Evolutionary conservation across 1,140 invertebrate species (phyloP).

Genomic region (Drosophila repletoides): DNA sequence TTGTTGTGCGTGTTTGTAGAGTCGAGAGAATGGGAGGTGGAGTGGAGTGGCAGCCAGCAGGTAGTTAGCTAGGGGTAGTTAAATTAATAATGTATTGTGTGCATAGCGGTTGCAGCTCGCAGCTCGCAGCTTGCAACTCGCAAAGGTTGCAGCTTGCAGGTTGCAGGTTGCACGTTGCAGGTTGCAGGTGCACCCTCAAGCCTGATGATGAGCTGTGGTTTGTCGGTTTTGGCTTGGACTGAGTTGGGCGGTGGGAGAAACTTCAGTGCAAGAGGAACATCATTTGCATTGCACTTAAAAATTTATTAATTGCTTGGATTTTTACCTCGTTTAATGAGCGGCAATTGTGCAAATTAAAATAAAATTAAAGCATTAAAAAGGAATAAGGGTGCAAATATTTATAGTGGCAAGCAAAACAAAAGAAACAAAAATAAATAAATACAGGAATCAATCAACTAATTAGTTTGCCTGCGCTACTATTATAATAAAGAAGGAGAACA

Average conservation of each 20-base stretch:
- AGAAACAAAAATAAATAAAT: no score
- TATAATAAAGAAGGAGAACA: no score
- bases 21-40: background rate
- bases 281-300: slow-evolving; percentile 73
- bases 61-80: slow-evolving; percentile 24
- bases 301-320: slow-evolving; percentile 78
- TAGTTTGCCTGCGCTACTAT: background rate
- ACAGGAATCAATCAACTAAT: slow-evolving; percentile 12
- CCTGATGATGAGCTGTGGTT: slow-evolving; percentile 28
- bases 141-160: no score
- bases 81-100: slow-evolving; percentile 79
- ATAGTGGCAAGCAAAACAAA: slow-evolving; percentile 7
- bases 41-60: background rate
- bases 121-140: no score
- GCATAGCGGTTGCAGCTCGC: slow-evolving; percentile 72
- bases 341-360: slow-evolving; percentile 53
- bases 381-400: background rate
- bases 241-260: no score
- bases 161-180: no score
- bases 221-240: slow-evolving; percentile 39
- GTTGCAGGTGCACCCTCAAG: slow-evolving; percentile 34
- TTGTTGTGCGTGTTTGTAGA: slow-evolving; percentile 61
- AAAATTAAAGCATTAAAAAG: background rate
- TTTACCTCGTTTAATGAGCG: slow-evolving; percentile 43
- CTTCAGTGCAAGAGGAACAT: slow-evolving; percentile 51